Conservation (phyloP, 1,140 invertebrate species). For the Diorhabda elongata region DNA sequence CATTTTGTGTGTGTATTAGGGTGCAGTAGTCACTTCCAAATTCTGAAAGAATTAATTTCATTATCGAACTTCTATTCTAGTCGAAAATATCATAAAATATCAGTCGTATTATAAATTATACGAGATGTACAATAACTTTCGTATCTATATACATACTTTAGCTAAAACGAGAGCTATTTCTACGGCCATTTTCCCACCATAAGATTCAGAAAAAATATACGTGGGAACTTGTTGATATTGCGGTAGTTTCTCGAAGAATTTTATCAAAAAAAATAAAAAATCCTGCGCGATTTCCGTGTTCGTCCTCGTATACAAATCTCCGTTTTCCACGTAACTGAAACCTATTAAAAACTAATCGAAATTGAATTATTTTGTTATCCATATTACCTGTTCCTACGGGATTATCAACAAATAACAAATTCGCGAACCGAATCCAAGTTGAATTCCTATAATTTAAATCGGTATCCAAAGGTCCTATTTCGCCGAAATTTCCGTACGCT, state of each 20-base stretch:
- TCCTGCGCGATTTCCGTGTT: constrained; percentile 74
- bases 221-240: constrained; percentile 67
- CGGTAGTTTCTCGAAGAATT: constrained; percentile 60
- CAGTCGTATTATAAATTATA: too few species aligned
- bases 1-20: too few species aligned
- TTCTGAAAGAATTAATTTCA: too few species aligned
- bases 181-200: constrained; percentile 88
- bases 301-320: constrained; percentile 54
- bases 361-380: too few species aligned
- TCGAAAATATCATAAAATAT: too few species aligned
- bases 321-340: constrained; percentile 72
- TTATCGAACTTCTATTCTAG: too few species aligned
- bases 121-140: too few species aligned
- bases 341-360: constrained; percentile 50
- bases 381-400: constrained; percentile 58
- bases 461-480: constrained; percentile 67
- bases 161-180: constrained; percentile 65
- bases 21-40: too few species aligned
- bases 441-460: constrained; percentile 61
- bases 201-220: constrained; percentile 82
- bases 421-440: constrained; percentile 71
- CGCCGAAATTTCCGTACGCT: constrained; percentile 73
- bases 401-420: constrained; percentile 83
- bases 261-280: constrained; percentile 65
- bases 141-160: constrained; percentile 49